A percentile compares a stretch with the other conserved stretches of the same genome.
Conservation (phyloP, 2,797 vertebrate genomes). For the Phylloscopus collybita region DNA sequence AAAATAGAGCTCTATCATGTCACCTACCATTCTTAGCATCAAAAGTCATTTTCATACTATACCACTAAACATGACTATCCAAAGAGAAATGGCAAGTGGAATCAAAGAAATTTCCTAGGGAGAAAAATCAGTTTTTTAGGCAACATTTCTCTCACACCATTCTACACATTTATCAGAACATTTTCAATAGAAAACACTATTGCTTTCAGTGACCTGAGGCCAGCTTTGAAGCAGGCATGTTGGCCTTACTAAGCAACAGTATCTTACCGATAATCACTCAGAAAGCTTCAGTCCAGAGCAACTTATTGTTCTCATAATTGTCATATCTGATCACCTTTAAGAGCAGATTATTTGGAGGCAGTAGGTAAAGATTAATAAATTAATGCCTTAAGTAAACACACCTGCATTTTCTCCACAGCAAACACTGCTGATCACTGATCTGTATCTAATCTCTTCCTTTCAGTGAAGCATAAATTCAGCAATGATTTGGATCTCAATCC, state of each 20-base stretch:
- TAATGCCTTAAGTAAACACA: constrained; percentile 38
- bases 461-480: constrained; percentile 10
- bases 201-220: neutral
- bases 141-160: neutral
- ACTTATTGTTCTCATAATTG: neutral
- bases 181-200: neutral
- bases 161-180: neutral
- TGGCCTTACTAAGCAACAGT: neutral
- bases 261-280: neutral
- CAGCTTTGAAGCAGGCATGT: neutral
- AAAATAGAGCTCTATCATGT: constrained; percentile 22
- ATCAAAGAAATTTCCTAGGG: neutral
- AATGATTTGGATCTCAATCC: neutral
- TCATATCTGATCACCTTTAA: neutral
- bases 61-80: neutral
- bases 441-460: constrained; percentile 22
- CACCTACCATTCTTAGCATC: constrained; percentile 15
- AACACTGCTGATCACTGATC: neutral
- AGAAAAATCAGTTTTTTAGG: neutral
- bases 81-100: neutral
- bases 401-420: constrained; percentile 5
- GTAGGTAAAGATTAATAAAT: constrained; percentile 40
- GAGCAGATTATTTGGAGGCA: constrained; percentile 1
- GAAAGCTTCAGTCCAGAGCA: neutral
- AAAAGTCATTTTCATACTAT: neutral